Conservation (phyloP, 2,888 invertebrate genomes). For the Callimorpha dominula region DNA sequence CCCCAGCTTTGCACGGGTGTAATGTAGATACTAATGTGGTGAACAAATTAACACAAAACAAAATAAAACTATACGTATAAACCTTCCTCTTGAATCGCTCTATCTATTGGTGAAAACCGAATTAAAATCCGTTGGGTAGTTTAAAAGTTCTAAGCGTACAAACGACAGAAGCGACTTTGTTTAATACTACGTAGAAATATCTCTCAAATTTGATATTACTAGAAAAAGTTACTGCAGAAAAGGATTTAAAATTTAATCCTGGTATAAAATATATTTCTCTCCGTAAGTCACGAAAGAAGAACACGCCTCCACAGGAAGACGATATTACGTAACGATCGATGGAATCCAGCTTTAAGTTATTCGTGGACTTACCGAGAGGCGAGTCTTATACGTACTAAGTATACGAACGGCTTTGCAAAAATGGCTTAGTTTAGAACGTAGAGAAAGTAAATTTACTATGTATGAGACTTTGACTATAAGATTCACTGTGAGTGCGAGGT, state of each 20-base stretch:
- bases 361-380: slow-evolving; percentile 25
- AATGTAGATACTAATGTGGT: too few relatives aligned
- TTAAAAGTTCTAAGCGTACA: too few relatives aligned
- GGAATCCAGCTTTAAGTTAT: slow-evolving; percentile 33
- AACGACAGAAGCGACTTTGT: too few relatives aligned
- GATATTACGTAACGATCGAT: slow-evolving; percentile 35
- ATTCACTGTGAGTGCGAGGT: neutral
- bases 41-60: too few relatives aligned
- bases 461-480: slow-evolving; percentile 6
- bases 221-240: too few relatives aligned
- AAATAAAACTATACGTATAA: too few relatives aligned
- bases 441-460: slow-evolving; percentile 13
- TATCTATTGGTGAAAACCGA: too few relatives aligned
- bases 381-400: slow-evolving; percentile 20
- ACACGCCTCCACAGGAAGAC: slow-evolving; percentile 10
- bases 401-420: slow-evolving; percentile 19
- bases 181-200: too few relatives aligned
- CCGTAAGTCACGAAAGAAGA: slow-evolving; percentile 1
- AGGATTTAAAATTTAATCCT: neutral
- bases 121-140: too few relatives aligned
- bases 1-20: too few relatives aligned
- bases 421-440: slow-evolving; percentile 21
- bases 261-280: slow-evolving; percentile 3
- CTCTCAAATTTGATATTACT: too few relatives aligned
- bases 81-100: too few relatives aligned